phyloP scores from a whole-genome alignment of 2,888 invertebrate genomes.

The Artemia sp. region DNA sequence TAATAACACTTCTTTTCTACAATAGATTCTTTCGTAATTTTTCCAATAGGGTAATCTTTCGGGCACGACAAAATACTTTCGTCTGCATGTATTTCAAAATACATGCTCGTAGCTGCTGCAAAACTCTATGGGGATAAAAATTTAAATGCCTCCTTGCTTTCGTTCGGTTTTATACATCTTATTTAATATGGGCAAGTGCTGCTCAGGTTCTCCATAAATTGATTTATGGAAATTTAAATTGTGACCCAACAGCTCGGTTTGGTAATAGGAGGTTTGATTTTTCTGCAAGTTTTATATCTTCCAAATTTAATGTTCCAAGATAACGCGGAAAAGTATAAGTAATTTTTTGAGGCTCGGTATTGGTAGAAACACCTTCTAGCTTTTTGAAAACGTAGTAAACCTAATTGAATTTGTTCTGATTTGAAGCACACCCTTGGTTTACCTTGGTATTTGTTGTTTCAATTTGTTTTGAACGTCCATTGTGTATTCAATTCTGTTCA shows the following conservation, averaged over 20 bases:
- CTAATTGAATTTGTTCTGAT: no score
- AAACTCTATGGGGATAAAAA: slow-evolving; percentile 67
- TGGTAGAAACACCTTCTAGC: neutral
- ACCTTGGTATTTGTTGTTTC: no score
- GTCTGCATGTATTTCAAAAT: no score
- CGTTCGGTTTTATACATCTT: slow-evolving; percentile 92
- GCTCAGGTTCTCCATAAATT: slow-evolving; percentile 76
- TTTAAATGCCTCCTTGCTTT: slow-evolving; percentile 64
- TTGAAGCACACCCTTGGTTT: no score
- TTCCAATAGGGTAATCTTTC: no score
- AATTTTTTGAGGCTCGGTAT: neutral
- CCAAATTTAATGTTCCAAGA: neutral
- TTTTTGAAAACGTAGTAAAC: no score
- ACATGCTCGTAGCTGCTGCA: slow-evolving; percentile 84
- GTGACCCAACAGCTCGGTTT: slow-evolving; percentile 48
- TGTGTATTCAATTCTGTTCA: no score
- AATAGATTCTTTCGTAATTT: no score
- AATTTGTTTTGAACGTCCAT: no score
- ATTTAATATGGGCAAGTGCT: slow-evolving; percentile 96
- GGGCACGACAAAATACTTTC: no score
- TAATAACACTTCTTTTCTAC: no score
- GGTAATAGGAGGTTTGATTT: slow-evolving; percentile 14
- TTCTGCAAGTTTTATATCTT: no score
- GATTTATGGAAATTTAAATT: slow-evolving; percentile 83
- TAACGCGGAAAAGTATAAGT: neutral